Conservation (phyloP, 2,888 invertebrate species). For the Deilephila porcellus region DNA sequence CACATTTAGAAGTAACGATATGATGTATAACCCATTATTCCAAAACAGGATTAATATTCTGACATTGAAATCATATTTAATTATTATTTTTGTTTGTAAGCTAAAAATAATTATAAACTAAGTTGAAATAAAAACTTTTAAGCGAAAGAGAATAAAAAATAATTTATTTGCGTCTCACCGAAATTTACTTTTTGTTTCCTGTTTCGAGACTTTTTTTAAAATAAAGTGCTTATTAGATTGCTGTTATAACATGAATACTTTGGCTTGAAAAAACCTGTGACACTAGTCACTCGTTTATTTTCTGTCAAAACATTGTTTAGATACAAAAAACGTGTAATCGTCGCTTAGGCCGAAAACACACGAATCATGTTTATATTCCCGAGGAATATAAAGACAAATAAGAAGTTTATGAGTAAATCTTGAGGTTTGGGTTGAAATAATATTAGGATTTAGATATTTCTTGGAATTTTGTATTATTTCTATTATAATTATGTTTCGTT, state of each 20-base stretch:
- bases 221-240: not conserved
- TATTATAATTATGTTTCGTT: too few relatives aligned
- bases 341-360: not conserved
- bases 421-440: too few relatives aligned
- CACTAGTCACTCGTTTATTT: constrained; percentile 44
- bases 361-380: not conserved
- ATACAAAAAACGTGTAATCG: constrained; percentile 43
- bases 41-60: not conserved
- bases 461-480: too few relatives aligned
- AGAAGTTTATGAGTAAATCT: too few relatives aligned
- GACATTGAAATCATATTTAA: not conserved
- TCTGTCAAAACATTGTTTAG: constrained; percentile 40
- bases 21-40: not conserved
- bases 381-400: not conserved
- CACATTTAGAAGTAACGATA: constrained; percentile 3
- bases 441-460: too few relatives aligned
- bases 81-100: not conserved
- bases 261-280: constrained; percentile 23
- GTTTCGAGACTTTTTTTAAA: not conserved
- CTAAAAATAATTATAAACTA: not conserved
- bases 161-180: too few relatives aligned
- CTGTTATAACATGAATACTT: not conserved
- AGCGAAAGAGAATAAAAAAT: too few relatives aligned
- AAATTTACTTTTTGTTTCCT: not conserved
- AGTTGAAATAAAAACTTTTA: too few relatives aligned